These are phyloP conservation scores for Eidolon helvum DNA, from an alignment of 2,113 vertebrate species.

Conservation along the genomic window DNA sequence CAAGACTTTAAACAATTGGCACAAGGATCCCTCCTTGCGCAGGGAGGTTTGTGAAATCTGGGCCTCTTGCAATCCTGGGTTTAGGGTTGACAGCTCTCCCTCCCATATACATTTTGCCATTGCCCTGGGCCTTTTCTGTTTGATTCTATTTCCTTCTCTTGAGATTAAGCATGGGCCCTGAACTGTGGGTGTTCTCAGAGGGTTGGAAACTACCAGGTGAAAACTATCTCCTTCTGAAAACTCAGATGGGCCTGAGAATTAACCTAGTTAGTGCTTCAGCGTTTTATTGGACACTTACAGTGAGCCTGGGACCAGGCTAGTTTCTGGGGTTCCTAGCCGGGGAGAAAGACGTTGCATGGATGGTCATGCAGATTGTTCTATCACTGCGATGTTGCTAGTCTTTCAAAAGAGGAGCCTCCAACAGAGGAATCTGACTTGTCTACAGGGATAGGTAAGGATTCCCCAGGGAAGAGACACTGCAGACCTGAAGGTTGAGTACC, in stretches of 20 bases:
- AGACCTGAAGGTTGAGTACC: neutral
- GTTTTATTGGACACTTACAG: neutral
- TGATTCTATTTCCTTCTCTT: neutral
- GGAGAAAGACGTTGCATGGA: neutral
- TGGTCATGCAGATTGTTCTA: neutral
- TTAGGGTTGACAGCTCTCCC: neutral
- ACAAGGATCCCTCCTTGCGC: neutral
- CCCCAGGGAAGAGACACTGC: neutral
- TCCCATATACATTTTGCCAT: neutral
- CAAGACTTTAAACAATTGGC: neutral
- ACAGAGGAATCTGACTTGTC: neutral
- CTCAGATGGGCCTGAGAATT: neutral
- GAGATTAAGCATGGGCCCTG: neutral
- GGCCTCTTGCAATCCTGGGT: neutral
- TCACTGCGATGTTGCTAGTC: neutral
- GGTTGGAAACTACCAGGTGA: neutral
- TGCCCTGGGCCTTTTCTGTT: neutral
- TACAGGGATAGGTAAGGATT: neutral
- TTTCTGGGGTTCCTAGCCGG: neutral
- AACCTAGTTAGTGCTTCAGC: neutral
- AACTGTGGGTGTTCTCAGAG: neutral
- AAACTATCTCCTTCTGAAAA: neutral
- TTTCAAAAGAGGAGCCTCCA: neutral
- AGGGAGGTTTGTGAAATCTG: neutral
- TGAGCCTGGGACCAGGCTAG: neutral